Evolutionary conservation across 2,797 vertebrate genomes (phyloP), one percentile per base, ranked within the genome.

Genomic region (Picus viridis): DNA sequence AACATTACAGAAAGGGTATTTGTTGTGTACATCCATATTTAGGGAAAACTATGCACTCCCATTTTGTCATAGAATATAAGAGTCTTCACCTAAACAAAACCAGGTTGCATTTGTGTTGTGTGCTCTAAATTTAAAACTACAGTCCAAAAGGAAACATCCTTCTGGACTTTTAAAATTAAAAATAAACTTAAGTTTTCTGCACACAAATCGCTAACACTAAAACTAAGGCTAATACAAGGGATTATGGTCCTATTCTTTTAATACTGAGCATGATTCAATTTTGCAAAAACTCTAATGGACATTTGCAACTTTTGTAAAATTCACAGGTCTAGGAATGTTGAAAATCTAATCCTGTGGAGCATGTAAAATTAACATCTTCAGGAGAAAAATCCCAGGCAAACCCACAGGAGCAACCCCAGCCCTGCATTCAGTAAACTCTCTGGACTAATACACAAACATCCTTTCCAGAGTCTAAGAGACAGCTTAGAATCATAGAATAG

Each of bases 1-100:
- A 91, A 94, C 93, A 93, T 83, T 88, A 94, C 27, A 61, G 63
- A 95, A 95, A 86, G 2, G 13, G 95, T 91, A 94, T 87, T 65
- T 92, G 64, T 59, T 88, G 58, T 82, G 26, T 81, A 51, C 36
- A 95, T 88, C 86, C 58, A 58, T 89, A 84, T 16, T 70, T 24
- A 80, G 34, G 51, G 18, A n/a, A 82, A 69, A 72, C 17, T 14
- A 72, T 18, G n/a, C 6, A 39, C 5, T 39, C 12, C 8, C 30
- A 68, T 7, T 16, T 27, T 27, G 12, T 57, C 85, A 54, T 57
- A 88, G 90, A 95, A 84, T 23, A 2, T 2, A 65, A 53, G 36
- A 82, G 19, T 22, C 3, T 57, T 87, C 6, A 79, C 20, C 29
- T 45, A 67, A 82, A 62, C 14, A 86, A 91, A 92, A 90, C 0